Base-by-base conservation (phyloP, 2,113 vertebrate genomes). In the Cygnus atratus region DNA sequence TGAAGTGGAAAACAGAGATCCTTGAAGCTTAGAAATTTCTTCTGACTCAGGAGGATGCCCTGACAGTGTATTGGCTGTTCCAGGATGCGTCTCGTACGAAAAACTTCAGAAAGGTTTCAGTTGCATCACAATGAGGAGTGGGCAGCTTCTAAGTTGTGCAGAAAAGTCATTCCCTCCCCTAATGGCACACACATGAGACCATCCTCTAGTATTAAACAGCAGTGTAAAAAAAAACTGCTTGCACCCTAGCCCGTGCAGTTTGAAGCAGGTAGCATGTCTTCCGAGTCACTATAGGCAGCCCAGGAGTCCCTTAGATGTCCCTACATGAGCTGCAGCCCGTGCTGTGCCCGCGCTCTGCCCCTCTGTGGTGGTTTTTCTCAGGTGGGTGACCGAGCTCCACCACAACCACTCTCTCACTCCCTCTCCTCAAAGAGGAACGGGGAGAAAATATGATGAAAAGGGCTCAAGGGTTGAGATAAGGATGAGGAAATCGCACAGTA, bases 221-320 rank as follows among this genome's bases (percentile, higher is more conserved):
- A 33, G 25, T 2, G 11, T 18, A 12, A 73, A 43, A 25, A 14
- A 73, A 43, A 25, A 1, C 31, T 67, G 31, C 25, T 78, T 89
- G 33, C 20, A 29, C 18, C 33, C 68, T 52, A 5, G 2, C 58
- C 65, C 48, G 81, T 13, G 21, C 26, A 16, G 39, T 41, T 22
- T 41, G 4, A 24, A 73, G 10, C 15, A 1, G 71, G 71, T 31
- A 31, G 13, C 28, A 39, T 5, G 9, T 55, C 29, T 41, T 37
- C 12, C 21, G 33, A 35, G 33, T 24, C 11, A 6, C 48, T 70
- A 0, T 0, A 43, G 72, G 50, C 55, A 28, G 63, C 1, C 0
- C 84, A 22, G 5, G 59, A 48, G 43, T 22, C 29, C 39, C 66
- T 15, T 71, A 22, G 33, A 7, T 31, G 90, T 21, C 7, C 1